Evolutionary conservation across 2,888 invertebrate genomes (phyloP).

Genomic region (Elysia crispata): DNA sequence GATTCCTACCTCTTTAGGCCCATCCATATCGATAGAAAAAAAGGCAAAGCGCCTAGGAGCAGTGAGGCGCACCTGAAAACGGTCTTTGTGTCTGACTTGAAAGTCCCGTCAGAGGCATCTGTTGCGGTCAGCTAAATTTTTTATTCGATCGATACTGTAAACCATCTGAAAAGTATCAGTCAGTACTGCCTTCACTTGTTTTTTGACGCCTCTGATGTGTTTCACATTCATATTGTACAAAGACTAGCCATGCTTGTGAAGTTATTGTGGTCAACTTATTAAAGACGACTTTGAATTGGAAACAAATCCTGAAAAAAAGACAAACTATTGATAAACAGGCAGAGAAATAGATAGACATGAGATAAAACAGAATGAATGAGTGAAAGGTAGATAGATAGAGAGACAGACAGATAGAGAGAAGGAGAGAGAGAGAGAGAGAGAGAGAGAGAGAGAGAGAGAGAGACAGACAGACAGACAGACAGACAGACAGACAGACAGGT

Average conservation of each 20-base stretch:
- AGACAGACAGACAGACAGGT: no score
- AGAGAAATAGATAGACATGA: background rate
- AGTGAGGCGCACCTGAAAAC: no score
- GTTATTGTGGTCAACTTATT: no score
- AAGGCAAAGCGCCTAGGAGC: no score
- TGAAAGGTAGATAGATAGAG: conserved; percentile 11
- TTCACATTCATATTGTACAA: no score
- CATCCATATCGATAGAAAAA: no score
- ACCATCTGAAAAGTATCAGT: background rate
- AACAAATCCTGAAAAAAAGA: background rate
- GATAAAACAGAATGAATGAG: conserved; percentile 21
- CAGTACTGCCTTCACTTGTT: background rate
- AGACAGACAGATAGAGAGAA: conserved; percentile 37
- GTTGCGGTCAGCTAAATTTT: background rate
- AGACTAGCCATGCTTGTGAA: no score
- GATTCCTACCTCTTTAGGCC: no score
- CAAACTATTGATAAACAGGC: background rate
- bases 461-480: background rate
- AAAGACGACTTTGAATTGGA: background rate
- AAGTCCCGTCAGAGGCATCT: no score
- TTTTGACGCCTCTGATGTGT: no score
- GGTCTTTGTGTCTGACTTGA: no score
- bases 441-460: conserved; percentile 25
- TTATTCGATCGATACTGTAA: background rate
- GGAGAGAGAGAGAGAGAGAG: conserved; percentile 40